These are phyloP conservation scores for Cancer borealis DNA, from an alignment of 2,888 invertebrate species.

Conservation along the genomic window DNA sequence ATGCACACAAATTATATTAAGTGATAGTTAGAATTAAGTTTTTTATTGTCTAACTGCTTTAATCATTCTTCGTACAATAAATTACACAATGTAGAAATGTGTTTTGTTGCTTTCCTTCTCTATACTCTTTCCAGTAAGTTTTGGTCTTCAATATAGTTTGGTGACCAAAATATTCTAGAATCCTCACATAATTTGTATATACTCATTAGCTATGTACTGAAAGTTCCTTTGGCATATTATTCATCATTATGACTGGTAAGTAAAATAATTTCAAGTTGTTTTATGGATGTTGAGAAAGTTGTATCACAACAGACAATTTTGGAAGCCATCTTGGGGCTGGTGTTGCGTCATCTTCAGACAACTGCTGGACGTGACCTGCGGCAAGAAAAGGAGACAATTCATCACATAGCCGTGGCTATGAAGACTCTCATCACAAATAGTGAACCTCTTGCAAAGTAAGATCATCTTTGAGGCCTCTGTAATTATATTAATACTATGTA, in stretches of 20 bases:
- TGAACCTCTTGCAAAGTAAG: slow-evolving; percentile 95
- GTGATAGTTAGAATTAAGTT: too few relatives aligned
- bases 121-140: too few relatives aligned
- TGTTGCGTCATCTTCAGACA: slow-evolving; percentile 93
- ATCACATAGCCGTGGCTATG: slow-evolving; percentile 95
- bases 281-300: neutral
- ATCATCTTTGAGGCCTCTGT: neutral
- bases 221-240: neutral
- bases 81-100: too few relatives aligned
- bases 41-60: neutral
- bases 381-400: slow-evolving; percentile 95
- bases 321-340: slow-evolving; percentile 97
- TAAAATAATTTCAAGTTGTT: neutral
- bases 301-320: slow-evolving; percentile 83
- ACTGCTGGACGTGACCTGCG: slow-evolving; percentile 93
- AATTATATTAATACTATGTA: neutral
- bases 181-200: neutral
- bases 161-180: too few relatives aligned
- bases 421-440: slow-evolving; percentile 97
- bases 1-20: neutral
- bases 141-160: too few relatives aligned
- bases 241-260: neutral
- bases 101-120: too few relatives aligned
- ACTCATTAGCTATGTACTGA: neutral
- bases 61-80: neutral